Evolutionary conservation across 2,888 invertebrate genomes (phyloP), one percentile per base, ranked within the genome.

Genomic region (Phania funesta): DNA sequence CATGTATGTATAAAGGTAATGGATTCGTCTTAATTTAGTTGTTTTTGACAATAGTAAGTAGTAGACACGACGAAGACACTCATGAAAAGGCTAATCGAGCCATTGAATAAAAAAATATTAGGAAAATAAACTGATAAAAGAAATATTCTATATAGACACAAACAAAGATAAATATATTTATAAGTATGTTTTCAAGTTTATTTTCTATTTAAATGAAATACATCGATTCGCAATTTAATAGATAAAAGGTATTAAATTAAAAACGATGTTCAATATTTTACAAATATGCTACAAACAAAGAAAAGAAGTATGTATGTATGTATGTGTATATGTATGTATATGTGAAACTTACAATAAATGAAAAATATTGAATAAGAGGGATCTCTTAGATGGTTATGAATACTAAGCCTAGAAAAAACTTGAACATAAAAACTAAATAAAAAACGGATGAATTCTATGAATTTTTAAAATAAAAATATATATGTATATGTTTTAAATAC

Each of bases 371-470:
- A 9, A 58, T 65, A 16, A 22, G 16, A 35, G 11, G 32, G 11
- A 50, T 76, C 41, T 56, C 48, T 58, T 44, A 48, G 11, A 65
- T 64, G 38, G n/a, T 64, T 65, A 65, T 67, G 18, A 79, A 71
- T 32, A 50, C 29, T 56, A 65, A 56, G 32, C 58, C 41, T 73
- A 79, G 60, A 65, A 18, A 64, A 54, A n/a, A 65, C 16, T 58
- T 38, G 35, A 60, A 68, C 71, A 77, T 81, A 82, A 78, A 81
- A 78, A 82, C 82, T 82, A 78, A 82, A 78, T 82, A 82, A 77
- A 78, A 73, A 78, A 18, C 46, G 4, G 11, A 64, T 78, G 73
- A 68, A 54, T 48, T 68, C 48, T 62, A 64, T 80, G 24, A 64
- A 77, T 62, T 8, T 22, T 62, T 71, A 41, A 58, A 58, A 76